Evolutionary conservation across 2,888 invertebrate species (phyloP), one percentile per base, ranked within the genome.

Genomic region (Pharmacophagus antenor): DNA sequence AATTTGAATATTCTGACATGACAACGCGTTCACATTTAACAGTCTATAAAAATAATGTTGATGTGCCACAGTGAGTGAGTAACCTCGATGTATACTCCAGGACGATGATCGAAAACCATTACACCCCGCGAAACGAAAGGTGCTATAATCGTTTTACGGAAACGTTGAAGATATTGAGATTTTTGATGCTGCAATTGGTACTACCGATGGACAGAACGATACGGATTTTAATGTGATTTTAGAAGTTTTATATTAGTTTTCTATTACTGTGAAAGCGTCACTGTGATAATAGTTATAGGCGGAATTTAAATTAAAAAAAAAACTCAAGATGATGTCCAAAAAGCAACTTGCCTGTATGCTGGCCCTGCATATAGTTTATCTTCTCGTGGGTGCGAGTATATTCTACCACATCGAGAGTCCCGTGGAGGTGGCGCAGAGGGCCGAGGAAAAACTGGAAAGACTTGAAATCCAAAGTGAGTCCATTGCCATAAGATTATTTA

Each of bases 371-470:
- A 92, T 95, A 62, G 92, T 93, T 62, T 96, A 96, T 77, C 85
- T 96, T 67, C 86, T 96, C 71, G 92, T 97, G 62, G 97, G 97
- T 10, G 96, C 97, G n/a, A 94, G 94, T 65, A 94, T 97, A 70
- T 97, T 96, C 82, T 95, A 95, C 85, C 93, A 94, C 74, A 94
- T 96, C 70, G 96, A 97, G 86, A 94, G 94, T 72, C 92, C 92
- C 31, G 83, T 94, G 71, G 97, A 97, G 84, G 82, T 92, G 53
- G 85, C 92, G 63, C 89, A 92, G 65, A 91, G 94, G 52, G 86
- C 85, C 55, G 85, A 92, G 68, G 92, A 93, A 59, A 91, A 92
- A 70, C 82, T 90, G 67, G 93, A 94, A 81, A 92, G 94, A 73
- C 91, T 92, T 70, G 92, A 93, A 82, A 94, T 95, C 73, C 92